These are phyloP conservation scores for Phrynocephalus versicolor DNA, from an alignment of 2,113 vertebrate species.

Conservation along the genomic window DNA sequence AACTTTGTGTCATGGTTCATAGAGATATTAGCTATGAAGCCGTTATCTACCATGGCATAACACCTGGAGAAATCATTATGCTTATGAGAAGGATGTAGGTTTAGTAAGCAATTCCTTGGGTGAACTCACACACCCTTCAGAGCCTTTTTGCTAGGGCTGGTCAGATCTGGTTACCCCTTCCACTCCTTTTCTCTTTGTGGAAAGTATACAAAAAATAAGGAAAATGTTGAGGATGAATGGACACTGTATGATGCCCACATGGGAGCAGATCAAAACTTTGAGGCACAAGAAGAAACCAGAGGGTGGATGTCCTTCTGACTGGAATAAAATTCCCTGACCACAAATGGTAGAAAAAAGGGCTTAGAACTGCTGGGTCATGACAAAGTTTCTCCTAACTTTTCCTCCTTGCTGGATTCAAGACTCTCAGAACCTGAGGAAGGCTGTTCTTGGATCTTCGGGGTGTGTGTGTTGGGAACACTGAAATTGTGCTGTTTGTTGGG, in stretches of 20 bases:
- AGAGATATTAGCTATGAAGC: slow-evolving; percentile 32
- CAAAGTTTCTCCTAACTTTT: slow-evolving; percentile 23
- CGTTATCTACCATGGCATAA: slow-evolving; percentile 60
- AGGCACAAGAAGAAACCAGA: slow-evolving; percentile 1
- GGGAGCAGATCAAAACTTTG: slow-evolving; percentile 1
- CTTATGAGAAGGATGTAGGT: slow-evolving; percentile 53
- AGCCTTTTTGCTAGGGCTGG: slow-evolving; percentile 53
- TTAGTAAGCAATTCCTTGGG: slow-evolving; percentile 50
- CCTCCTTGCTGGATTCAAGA: too few species aligned
- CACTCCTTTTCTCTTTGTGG: slow-evolving; percentile 19
- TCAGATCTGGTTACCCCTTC: slow-evolving; percentile 52
- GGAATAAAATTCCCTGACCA: slow-evolving; percentile 14
- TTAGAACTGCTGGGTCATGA: background rate
- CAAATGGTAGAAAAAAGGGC: background rate
- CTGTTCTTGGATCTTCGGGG: background rate
- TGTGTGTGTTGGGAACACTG: slow-evolving; percentile 52
- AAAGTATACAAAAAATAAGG: slow-evolving; percentile 38
- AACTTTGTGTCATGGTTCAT: slow-evolving; percentile 64
- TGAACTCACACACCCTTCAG: slow-evolving; percentile 54
- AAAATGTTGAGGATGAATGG: background rate
- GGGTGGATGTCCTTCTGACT: background rate
- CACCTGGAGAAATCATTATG: slow-evolving; percentile 61
- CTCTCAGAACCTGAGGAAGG: too few species aligned
- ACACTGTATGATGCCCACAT: slow-evolving; percentile 2
- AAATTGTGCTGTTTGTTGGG: background rate